A percentile compares a stretch with the other conserved stretches of the same genome.
Evolutionary conservation across 2,797 vertebrate species (phyloP).

Genomic region (Scarus forsteni): DNA sequence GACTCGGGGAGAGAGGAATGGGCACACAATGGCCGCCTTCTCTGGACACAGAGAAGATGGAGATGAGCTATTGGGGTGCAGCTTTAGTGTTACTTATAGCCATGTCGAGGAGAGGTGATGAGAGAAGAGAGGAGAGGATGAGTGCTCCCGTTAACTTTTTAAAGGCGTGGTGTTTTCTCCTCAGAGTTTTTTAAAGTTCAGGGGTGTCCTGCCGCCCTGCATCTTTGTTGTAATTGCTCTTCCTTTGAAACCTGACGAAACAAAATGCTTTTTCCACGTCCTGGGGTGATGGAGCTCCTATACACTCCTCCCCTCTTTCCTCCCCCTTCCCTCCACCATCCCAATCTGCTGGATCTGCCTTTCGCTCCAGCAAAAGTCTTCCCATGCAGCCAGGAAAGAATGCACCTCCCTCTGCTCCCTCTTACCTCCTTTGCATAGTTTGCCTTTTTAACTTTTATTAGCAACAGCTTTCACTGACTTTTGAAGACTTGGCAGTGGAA

Average conservation of each 20-base stretch:
- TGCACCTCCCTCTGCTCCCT: conserved; percentile 70
- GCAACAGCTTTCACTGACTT: conserved; percentile 77
- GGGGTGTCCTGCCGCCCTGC: conserved; percentile 72
- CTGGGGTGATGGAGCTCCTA: conserved; percentile 64
- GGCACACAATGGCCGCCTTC: conserved; percentile 87
- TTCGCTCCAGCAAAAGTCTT: conserved; percentile 56
- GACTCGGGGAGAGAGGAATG: conserved; percentile 85
- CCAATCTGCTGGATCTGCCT: conserved; percentile 61
- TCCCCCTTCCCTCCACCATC: conserved; percentile 3
- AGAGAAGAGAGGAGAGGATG: conserved; percentile 80
- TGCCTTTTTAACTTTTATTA: conserved; percentile 82
- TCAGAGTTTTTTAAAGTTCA: conserved; percentile 22
- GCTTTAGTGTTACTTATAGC: conserved; percentile 80
- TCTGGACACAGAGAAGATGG: conserved; percentile 86
- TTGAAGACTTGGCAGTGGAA: conserved; percentile 56
- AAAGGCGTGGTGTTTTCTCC: conserved; percentile 67
- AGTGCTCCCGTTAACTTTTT: conserved; percentile 59
- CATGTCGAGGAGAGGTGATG: conserved; percentile 78
- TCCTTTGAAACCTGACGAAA: conserved; percentile 83
- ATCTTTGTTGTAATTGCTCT: conserved; percentile 80
- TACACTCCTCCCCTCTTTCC: conserved; percentile 44
- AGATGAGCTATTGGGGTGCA: conserved; percentile 82
- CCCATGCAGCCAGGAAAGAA: conserved; percentile 75
- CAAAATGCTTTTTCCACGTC: conserved; percentile 76
- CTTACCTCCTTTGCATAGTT: conserved; percentile 79